phyloP scores from a whole-genome alignment of 2,797 vertebrate species.

The Phrynocephalus forsythii region DNA sequence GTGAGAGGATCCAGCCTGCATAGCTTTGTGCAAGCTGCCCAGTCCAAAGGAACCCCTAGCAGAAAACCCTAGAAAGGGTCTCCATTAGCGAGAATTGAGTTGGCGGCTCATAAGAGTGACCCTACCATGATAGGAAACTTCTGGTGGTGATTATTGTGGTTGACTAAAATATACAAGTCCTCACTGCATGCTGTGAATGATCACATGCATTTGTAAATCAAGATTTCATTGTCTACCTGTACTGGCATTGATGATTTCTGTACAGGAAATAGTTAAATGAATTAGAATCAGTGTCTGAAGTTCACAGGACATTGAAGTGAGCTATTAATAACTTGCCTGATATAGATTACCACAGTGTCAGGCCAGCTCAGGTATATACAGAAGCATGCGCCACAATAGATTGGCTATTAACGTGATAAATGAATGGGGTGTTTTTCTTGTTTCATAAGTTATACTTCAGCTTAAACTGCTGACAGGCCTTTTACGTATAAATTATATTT shows the following conservation, averaged over 20 bases:
- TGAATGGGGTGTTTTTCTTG: slow-evolving; percentile 29
- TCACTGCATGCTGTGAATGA: background rate
- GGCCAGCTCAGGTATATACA: background rate
- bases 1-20: too few relatives aligned
- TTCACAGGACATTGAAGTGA: slow-evolving; percentile 24
- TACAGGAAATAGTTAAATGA: slow-evolving; percentile 28
- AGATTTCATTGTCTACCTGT: slow-evolving; percentile 44
- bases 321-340: slow-evolving; percentile 12
- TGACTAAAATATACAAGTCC: background rate
- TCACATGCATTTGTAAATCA: background rate
- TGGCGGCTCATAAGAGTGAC: too few relatives aligned
- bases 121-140: background rate
- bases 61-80: too few relatives aligned
- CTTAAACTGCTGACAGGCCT: slow-evolving; percentile 46
- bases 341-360: background rate
- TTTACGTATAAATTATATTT: slow-evolving; percentile 63
- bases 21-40: too few relatives aligned
- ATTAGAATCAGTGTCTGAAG: slow-evolving; percentile 27
- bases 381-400: background rate
- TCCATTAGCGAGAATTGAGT: too few relatives aligned
- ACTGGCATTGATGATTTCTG: slow-evolving; percentile 34
- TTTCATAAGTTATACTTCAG: slow-evolving; percentile 42
- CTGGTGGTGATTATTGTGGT: background rate
- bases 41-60: too few relatives aligned
- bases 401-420: slow-evolving; percentile 24